phyloP scores from a whole-genome alignment of 2,113 vertebrate genomes.

The Ophiodon elongatus region DNA sequence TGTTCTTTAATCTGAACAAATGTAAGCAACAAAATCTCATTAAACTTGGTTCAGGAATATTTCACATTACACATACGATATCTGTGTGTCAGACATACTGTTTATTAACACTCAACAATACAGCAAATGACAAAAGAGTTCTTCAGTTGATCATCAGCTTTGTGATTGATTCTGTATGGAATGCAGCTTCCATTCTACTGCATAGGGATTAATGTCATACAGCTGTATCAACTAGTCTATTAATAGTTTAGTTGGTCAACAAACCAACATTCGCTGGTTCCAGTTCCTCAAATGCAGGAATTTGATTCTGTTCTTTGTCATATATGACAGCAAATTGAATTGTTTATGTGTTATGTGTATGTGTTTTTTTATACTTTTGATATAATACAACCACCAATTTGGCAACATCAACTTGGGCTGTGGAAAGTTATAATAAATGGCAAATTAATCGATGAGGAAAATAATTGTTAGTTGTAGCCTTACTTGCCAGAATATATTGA shows the following conservation, averaged over 20 bases:
- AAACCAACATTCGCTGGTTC: not conserved
- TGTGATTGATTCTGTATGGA: not conserved
- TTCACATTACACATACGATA: not conserved
- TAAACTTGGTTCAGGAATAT: not conserved
- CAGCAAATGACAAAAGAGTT: not conserved
- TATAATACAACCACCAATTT: not conserved
- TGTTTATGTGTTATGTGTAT: no score
- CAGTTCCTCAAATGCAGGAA: not conserved
- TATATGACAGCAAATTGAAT: not conserved
- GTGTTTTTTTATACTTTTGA: not conserved
- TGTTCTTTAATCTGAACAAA: constrained; percentile 86
- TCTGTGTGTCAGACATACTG: not conserved
- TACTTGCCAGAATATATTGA: not conserved
- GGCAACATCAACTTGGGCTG: not conserved
- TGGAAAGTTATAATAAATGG: not conserved
- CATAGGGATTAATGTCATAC: not conserved
- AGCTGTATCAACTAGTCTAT: not conserved
- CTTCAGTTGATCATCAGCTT: not conserved
- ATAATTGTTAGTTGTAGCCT: not conserved
- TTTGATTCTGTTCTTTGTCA: not conserved
- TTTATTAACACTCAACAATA: not conserved
- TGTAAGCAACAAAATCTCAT: not conserved
- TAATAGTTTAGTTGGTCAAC: not conserved
- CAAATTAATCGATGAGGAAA: not conserved
- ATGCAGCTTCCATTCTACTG: not conserved